Evolutionary conservation across 1,140 invertebrate genomes (phyloP).

Genomic region (Argopecten irradians): DNA sequence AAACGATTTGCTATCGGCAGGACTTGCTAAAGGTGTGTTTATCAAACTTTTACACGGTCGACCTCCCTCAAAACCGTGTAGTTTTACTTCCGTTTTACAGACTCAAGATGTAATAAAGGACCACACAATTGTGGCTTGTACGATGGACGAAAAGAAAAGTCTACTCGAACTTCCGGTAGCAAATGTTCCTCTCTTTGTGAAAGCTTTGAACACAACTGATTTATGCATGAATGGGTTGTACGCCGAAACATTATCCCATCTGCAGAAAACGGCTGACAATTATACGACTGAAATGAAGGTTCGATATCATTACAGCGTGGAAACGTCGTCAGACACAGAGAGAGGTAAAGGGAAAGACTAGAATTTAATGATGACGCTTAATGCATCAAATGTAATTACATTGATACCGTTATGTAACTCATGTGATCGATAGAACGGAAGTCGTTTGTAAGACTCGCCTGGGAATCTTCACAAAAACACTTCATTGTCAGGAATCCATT

Average conservation of each 20-base stretch:
- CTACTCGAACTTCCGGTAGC: conserved; percentile 67
- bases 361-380: not conserved
- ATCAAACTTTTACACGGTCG: conserved; percentile 61
- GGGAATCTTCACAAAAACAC: not conserved
- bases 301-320: conserved; percentile 57
- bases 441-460: not conserved
- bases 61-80: conserved; percentile 63
- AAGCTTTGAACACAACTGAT: conserved; percentile 60
- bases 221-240: conserved; percentile 43
- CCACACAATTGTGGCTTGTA: conserved; percentile 64
- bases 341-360: not conserved
- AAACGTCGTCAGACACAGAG: conserved; percentile 29
- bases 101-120: conserved; percentile 66
- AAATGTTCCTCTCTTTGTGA: conserved; percentile 59
- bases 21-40: conserved; percentile 49
- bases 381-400: not conserved
- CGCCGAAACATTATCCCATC: conserved; percentile 50
- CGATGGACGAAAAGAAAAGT: conserved; percentile 53
- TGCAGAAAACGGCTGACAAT: conserved; percentile 52
- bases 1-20: conserved; percentile 53
- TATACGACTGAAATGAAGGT: conserved; percentile 67
- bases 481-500: not conserved
- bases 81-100: conserved; percentile 65
- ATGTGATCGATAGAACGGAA: not conserved
- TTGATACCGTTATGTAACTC: not conserved